Percentiles rank a stretch among this genome's conserved stretches.
Conservation (phyloP, 2,888 invertebrate species). For the Diarsia mendica region DNA sequence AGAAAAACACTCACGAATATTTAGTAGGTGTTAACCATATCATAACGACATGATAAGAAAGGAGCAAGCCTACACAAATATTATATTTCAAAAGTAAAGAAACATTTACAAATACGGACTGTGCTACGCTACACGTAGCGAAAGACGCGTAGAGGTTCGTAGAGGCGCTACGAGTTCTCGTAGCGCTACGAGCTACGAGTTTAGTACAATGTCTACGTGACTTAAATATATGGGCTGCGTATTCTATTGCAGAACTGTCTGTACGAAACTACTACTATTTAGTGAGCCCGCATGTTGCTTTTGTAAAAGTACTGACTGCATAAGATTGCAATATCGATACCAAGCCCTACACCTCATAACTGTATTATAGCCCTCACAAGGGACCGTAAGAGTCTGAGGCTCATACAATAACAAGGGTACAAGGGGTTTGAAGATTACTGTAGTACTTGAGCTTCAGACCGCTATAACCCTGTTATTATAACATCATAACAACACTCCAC, state of each 20-base stretch:
- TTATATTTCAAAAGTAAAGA: conserved; percentile 30
- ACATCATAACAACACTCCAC: background rate
- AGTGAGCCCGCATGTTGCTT: background rate
- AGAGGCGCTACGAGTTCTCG: conserved; percentile 61
- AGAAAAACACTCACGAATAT: conserved; percentile 70
- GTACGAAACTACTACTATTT: background rate
- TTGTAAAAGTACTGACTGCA: background rate
- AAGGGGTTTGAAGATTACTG: conserved; percentile 9
- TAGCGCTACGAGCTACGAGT: conserved; percentile 59
- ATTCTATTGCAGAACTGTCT: conserved; percentile 9
- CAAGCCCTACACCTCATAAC: background rate
- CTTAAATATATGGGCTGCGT: conserved; percentile 30
- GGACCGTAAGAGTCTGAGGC: conserved; percentile 2
- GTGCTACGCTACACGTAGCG: conserved; percentile 45
- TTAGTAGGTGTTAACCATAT: conserved; percentile 42
- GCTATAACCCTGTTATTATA: conserved; percentile 12
- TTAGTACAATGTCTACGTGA: conserved; percentile 34
- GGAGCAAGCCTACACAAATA: conserved; percentile 29
- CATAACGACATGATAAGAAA: conserved; percentile 41
- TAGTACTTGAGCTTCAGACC: conserved; percentile 2
- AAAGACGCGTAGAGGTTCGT: conserved; percentile 58
- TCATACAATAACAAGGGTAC: conserved; percentile 5
- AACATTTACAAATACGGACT: conserved; percentile 17
- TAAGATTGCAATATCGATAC: background rate
- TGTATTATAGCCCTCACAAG: background rate